Conservation (phyloP, 2,888 invertebrate genomes). For the Ligdia adustata region DNA sequence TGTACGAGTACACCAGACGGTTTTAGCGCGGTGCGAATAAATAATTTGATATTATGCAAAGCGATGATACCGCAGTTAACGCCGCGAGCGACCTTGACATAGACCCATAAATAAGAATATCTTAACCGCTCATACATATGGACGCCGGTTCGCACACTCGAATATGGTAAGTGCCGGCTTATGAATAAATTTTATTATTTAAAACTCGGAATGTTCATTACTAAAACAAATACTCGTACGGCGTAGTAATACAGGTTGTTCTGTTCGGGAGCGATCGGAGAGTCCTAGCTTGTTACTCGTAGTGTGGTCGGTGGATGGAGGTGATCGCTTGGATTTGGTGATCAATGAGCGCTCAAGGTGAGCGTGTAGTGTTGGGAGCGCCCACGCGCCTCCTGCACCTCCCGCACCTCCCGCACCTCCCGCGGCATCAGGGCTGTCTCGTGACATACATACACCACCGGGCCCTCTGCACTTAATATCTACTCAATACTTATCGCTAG, state of each 20-base stretch:
- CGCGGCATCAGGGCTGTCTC: constrained; percentile 55
- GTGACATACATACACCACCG: constrained; percentile 6
- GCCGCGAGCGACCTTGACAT: constrained; percentile 76
- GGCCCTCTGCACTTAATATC: no score
- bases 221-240: constrained; percentile 83
- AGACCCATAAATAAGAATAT: constrained; percentile 83
- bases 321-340: constrained; percentile 58
- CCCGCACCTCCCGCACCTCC: constrained; percentile 69
- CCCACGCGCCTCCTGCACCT: no score
- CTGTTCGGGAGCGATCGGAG: constrained; percentile 33
- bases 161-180: constrained; percentile 82
- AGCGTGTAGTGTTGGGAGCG: constrained; percentile 64
- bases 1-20: constrained; percentile 72
- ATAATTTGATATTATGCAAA: constrained; percentile 83
- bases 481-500: no score
- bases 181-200: constrained; percentile 84
- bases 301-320: constrained; percentile 42
- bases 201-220: constrained; percentile 83
- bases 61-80: constrained; percentile 72
- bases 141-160: constrained; percentile 78
- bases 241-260: constrained; percentile 81
- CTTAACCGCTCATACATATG: constrained; percentile 83
- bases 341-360: constrained; percentile 72
- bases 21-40: constrained; percentile 80
- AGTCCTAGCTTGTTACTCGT: neutral